phyloP scores from a whole-genome alignment of 2,888 invertebrate genomes.

The Plusia festucae region DNA sequence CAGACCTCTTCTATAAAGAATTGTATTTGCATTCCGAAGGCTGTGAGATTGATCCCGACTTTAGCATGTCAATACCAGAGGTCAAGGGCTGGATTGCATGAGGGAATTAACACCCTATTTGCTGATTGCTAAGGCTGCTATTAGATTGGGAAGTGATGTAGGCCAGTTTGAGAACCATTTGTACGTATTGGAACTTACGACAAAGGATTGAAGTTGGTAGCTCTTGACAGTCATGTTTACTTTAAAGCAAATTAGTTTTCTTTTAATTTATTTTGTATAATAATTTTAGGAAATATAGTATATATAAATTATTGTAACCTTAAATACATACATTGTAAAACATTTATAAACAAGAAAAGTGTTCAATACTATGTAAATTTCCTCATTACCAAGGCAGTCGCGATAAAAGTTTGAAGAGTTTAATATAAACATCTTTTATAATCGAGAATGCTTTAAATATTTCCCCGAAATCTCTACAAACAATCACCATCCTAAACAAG shows the following conservation, averaged over 20 bases:
- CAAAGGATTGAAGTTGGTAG: slow-evolving; percentile 31
- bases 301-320: too few relatives aligned
- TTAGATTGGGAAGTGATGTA: slow-evolving; percentile 19
- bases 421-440: neutral
- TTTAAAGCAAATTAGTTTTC: slow-evolving; percentile 12
- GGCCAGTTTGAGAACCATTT: slow-evolving; percentile 33
- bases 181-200: slow-evolving; percentile 33
- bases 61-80: slow-evolving; percentile 75
- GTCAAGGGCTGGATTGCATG: slow-evolving; percentile 65
- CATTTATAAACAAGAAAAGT: too few relatives aligned
- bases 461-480: neutral
- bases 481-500: slow-evolving; percentile 21
- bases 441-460: neutral
- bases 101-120: slow-evolving; percentile 42
- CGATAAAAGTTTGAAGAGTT: neutral
- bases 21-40: slow-evolving; percentile 81
- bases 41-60: slow-evolving; percentile 79
- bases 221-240: slow-evolving; percentile 37
- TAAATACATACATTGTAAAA: too few relatives aligned
- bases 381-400: neutral
- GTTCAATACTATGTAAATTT: too few relatives aligned
- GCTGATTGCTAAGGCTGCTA: slow-evolving; percentile 22
- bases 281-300: neutral
- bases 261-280: neutral
- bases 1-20: slow-evolving; percentile 75